Percentiles rank a stretch among this genome's conserved stretches.
Conservation (phyloP, 2,113 vertebrate species). For the Cyanoramphus novaezelandiae region DNA sequence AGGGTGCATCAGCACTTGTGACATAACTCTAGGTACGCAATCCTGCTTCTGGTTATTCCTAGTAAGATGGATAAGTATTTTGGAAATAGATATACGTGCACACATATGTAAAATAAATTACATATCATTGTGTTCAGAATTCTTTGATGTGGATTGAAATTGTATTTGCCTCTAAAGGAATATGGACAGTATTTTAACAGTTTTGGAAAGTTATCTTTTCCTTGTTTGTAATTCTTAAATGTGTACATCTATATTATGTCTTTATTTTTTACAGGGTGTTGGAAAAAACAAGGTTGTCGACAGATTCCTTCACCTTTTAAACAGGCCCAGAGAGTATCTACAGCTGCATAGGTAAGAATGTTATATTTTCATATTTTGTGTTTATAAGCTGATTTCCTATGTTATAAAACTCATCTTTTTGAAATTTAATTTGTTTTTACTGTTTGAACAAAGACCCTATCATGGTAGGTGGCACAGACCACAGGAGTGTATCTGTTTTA, state of each 20-base stretch:
- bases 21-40: not conserved
- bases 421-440: not conserved
- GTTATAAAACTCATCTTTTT: not conserved
- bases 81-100: not conserved
- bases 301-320: constrained; percentile 93
- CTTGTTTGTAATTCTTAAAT: not conserved
- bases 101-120: not conserved
- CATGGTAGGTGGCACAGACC: not conserved
- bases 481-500: not conserved
- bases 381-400: not conserved
- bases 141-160: not conserved
- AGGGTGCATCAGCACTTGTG: not conserved
- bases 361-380: not conserved
- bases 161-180: not conserved
- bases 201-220: not conserved
- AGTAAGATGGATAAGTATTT: not conserved
- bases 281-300: constrained; percentile 98
- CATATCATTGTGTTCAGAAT: not conserved
- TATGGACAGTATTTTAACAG: not conserved
- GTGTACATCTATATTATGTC: not conserved
- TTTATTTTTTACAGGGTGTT: constrained; percentile 83
- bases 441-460: not conserved
- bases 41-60: not conserved
- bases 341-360: constrained; percentile 91
- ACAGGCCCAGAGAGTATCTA: constrained; percentile 94